phyloP scores from a whole-genome alignment of 2,797 vertebrate species.

The Spinus olivaceus region DNA sequence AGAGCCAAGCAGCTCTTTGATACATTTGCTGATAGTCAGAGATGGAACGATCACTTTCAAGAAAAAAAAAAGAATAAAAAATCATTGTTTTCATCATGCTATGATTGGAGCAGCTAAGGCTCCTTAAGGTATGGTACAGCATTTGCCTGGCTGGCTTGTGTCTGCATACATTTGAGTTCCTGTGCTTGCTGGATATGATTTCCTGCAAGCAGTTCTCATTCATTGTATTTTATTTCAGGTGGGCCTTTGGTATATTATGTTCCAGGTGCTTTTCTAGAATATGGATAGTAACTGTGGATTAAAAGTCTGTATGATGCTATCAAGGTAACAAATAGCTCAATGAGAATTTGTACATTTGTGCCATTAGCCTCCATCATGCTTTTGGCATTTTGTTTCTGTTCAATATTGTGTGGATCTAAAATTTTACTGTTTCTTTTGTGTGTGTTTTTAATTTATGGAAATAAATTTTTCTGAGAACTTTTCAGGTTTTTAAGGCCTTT shows the following conservation, averaged over 20 bases:
- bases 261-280: constrained; percentile 56
- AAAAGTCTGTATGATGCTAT: constrained; percentile 55
- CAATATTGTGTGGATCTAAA: constrained; percentile 70
- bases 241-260: constrained; percentile 39
- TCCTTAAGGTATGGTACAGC: not conserved
- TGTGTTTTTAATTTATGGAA: constrained; percentile 80
- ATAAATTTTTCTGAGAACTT: constrained; percentile 74
- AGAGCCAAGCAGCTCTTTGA: not conserved
- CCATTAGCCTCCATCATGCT: constrained; percentile 58
- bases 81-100: not conserved
- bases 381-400: constrained; percentile 70
- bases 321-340: constrained; percentile 54
- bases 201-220: constrained; percentile 16
- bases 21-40: not conserved
- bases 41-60: not conserved
- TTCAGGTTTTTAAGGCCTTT: not conserved
- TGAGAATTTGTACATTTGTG: constrained; percentile 70
- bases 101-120: not conserved
- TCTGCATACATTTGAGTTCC: not conserved
- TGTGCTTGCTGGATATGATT: not conserved
- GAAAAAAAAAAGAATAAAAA: not conserved
- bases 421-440: constrained; percentile 58
- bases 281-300: constrained; percentile 56
- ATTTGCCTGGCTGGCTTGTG: not conserved
- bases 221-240: constrained; percentile 23